These are phyloP conservation scores for Archilochus colubris DNA, from an alignment of 2,113 vertebrate species.

Conservation along the genomic window DNA sequence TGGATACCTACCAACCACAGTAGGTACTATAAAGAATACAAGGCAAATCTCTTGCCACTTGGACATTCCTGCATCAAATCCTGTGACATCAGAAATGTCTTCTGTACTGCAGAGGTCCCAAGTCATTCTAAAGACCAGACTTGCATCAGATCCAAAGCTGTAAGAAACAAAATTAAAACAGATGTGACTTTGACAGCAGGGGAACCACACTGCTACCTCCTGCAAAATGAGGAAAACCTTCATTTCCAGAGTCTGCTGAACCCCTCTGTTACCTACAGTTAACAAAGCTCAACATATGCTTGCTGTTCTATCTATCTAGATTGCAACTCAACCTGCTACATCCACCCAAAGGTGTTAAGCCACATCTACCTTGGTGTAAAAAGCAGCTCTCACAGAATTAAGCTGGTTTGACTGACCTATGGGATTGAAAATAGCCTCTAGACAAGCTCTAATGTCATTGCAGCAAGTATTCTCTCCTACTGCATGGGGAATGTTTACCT, in stretches of 20 bases:
- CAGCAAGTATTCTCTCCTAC: not conserved
- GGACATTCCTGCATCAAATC: not conserved
- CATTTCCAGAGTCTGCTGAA: not conserved
- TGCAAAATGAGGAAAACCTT: not conserved
- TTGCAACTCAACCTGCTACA: not conserved
- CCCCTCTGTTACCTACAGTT: not conserved
- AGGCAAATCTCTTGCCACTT: not conserved
- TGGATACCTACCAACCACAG: not conserved
- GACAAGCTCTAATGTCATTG: not conserved
- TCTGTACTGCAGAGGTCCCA: not conserved
- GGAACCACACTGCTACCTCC: not conserved
- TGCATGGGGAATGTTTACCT: not conserved
- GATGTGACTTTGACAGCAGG: not conserved
- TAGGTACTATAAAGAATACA: not conserved
- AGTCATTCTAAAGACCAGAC: not conserved
- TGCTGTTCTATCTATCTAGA: not conserved
- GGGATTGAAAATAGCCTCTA: not conserved
- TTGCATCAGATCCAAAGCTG: not conserved
- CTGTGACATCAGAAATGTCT: not conserved
- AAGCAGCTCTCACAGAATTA: not conserved
- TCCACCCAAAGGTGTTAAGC: not conserved
- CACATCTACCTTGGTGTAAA: not conserved
- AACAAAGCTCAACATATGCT: not conserved
- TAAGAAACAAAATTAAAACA: not conserved
- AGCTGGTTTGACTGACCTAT: not conserved